Base-by-base conservation (phyloP, 2,113 vertebrate genomes). In the Actenoides hombroni region DNA sequence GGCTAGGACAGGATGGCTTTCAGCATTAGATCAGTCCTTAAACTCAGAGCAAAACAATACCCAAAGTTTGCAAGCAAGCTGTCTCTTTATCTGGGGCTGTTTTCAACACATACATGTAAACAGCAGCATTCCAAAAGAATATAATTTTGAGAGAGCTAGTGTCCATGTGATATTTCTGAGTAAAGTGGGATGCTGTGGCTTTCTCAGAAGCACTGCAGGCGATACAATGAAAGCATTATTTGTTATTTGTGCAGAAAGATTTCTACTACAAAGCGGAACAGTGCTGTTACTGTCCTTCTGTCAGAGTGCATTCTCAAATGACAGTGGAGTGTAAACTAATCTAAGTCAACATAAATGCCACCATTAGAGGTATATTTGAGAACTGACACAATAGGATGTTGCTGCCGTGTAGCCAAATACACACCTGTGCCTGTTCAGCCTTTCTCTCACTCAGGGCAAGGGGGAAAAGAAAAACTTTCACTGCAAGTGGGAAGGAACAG, bases 371-470 rank as follows among this genome's bases (percentile, higher is more conserved):
- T 75, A 33, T 63, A 83, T 95, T 77, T 92, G 42, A 85, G 51
- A 79, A 37, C 4, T 49, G 25, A 49, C 56, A 26, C 39, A 68
- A 51, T 33, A 67, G 57, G 78, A 39, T 67, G 35, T 16, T 80
- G 61, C 74, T 70, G 60, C 35, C 17, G 3, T 5, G 18, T 69
- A 87, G 56, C 44, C 53, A 91, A 90, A 86, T 31, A 49, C 64
- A 97, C 95, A 97, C 97, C 95, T 97, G 93, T 87, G 86, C 51
- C 88, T 37, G 25, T 46, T 23, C 90, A 57, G 77, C 82, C 93
- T 96, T 93, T 65, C 69, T 77, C 59, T 83, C 46, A 35, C 33
- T 16, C 46, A 78, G 77, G 90, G 93, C 96, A 44, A 25, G 31
- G 6, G 57, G 96, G 95, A 96, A 96, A 89, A 64, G 33, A 20